Percentiles rank a stretch among this genome's conserved stretches.
These are phyloP conservation scores for Prionace glauca DNA, from an alignment of 2,797 vertebrate genomes.

Conservation along the genomic window DNA sequence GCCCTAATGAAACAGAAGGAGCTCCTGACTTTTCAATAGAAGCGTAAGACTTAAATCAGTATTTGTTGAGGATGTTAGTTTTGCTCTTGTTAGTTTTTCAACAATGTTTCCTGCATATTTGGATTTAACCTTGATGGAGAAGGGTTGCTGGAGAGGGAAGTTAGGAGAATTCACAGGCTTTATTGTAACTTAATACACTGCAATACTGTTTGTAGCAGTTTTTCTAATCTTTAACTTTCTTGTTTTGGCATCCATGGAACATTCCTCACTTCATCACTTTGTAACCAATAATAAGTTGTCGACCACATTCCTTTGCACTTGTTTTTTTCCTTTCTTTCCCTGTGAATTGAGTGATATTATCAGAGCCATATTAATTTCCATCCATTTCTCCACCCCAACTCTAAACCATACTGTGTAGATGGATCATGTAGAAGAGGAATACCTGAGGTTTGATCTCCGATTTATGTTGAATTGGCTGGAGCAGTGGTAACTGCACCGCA, in stretches of 20 bases:
- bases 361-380: neutral
- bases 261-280: neutral
- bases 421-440: neutral
- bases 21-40: slow-evolving; percentile 54
- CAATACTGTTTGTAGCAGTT: neutral
- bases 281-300: neutral
- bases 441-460: neutral
- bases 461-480: neutral
- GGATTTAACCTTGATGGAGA: neutral
- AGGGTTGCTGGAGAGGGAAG: neutral
- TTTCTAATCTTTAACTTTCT: neutral
- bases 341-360: neutral
- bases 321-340: neutral
- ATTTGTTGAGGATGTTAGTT: neutral
- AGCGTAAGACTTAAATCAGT: slow-evolving; percentile 52
- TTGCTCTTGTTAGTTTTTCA: neutral
- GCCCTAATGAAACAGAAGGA: slow-evolving; percentile 50
- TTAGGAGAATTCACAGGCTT: neutral
- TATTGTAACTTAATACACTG: neutral
- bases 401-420: neutral
- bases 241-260: neutral
- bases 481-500: neutral
- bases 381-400: too few species aligned
- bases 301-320: neutral
- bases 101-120: neutral